phyloP scores from a whole-genome alignment of 2,888 invertebrate species.

The Erebia ligea region DNA sequence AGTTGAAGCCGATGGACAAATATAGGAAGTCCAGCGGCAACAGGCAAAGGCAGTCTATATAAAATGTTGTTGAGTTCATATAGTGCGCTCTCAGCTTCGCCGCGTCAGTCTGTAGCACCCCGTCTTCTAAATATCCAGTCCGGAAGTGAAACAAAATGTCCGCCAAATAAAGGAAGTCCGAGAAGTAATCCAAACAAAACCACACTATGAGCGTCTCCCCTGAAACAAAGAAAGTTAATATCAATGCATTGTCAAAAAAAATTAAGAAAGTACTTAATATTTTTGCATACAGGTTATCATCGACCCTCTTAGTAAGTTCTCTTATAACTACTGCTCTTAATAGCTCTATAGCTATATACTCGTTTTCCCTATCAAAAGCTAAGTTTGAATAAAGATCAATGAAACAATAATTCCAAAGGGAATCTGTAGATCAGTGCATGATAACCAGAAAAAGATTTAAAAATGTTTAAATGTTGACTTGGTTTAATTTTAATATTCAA shows the following conservation, averaged over 20 bases:
- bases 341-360: no score
- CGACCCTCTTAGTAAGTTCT: no score
- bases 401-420: not conserved
- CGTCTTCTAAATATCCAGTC: conserved; percentile 98
- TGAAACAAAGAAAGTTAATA: conserved; percentile 69
- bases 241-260: conserved; percentile 5
- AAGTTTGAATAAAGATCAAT: not conserved
- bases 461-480: no score
- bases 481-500: no score
- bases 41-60: conserved; percentile 99
- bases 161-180: conserved; percentile 97
- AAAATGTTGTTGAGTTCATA: conserved; percentile 98
- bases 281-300: not conserved
- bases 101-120: conserved; percentile 98
- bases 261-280: not conserved
- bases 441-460: no score
- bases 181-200: conserved; percentile 98
- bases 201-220: conserved; percentile 95
- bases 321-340: no score
- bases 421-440: no score
- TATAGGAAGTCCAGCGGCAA: conserved; percentile 99
- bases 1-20: conserved; percentile 98
- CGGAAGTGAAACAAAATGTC: conserved; percentile 99
- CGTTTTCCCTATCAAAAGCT: not conserved
- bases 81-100: conserved; percentile 97